These are phyloP conservation scores for Rhabdomys pumilio DNA, from an alignment of 2,797 vertebrate genomes.

Conservation along the genomic window DNA sequence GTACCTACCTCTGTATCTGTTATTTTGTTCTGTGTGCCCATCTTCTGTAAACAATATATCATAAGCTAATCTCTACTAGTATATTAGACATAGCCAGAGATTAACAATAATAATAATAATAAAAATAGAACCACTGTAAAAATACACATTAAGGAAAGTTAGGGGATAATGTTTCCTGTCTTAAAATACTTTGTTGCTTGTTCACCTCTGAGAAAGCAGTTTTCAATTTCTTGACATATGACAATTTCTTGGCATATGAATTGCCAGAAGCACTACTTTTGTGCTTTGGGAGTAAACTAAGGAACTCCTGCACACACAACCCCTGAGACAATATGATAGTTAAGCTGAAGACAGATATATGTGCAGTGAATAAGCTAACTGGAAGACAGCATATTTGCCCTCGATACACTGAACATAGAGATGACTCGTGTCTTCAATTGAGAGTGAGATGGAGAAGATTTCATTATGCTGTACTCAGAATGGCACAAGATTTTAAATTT, in stretches of 20 bases:
- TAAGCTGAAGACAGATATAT: neutral
- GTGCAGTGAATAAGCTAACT: neutral
- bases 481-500: neutral
- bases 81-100: neutral
- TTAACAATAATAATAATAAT: neutral
- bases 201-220: neutral
- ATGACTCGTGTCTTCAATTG: neutral
- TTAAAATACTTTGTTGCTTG: neutral
- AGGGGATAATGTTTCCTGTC: neutral
- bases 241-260: neutral
- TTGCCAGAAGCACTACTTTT: neutral
- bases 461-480: neutral
- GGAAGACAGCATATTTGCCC: neutral
- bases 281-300: neutral
- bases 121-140: neutral
- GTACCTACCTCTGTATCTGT: neutral
- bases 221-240: neutral
- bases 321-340: neutral
- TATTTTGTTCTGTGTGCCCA: neutral
- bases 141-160: neutral
- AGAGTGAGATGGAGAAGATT: neutral
- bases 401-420: neutral
- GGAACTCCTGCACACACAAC: neutral
- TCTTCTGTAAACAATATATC: neutral
- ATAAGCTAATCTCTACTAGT: neutral